Conservation (phyloP, 2,888 invertebrate species). For the Drosophila greeni region DNA sequence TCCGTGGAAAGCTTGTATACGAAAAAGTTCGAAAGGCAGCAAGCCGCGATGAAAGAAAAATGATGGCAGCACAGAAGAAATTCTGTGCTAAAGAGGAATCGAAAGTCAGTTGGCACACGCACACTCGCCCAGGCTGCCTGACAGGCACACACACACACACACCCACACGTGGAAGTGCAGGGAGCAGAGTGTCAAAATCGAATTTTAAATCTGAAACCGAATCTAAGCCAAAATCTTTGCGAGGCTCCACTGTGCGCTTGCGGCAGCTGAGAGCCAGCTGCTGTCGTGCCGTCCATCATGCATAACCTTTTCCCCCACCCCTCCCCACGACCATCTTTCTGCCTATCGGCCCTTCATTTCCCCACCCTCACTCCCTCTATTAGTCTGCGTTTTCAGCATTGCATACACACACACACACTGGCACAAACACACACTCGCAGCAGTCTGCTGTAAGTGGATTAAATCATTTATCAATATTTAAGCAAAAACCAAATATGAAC, state of each 20-base stretch:
- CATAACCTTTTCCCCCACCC: conserved; percentile 33
- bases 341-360: conserved; percentile 3
- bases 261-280: conserved; percentile 30
- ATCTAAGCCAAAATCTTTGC: conserved; percentile 21
- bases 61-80: conserved; percentile 37
- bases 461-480: conserved; percentile 46
- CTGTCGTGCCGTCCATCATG: conserved; percentile 27
- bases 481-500: conserved; percentile 29
- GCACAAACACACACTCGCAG: conserved; percentile 3
- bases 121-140: conserved; percentile 1
- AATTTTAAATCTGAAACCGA: conserved; percentile 15
- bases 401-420: conserved; percentile 36
- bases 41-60: conserved; percentile 32
- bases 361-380: conserved; percentile 4
- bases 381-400: conserved; percentile 37
- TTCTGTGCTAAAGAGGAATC: conserved; percentile 39
- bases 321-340: neutral
- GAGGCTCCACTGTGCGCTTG: conserved; percentile 32
- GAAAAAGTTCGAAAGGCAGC: conserved; percentile 16
- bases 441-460: conserved; percentile 27
- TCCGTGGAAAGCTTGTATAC: conserved; percentile 20
- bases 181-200: conserved; percentile 13
- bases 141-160: conserved; percentile 8
- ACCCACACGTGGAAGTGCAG: conserved; percentile 4
- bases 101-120: conserved; percentile 34